A percentile compares a stretch with the other conserved stretches of the same genome.
phyloP scores from a whole-genome alignment of 2,888 invertebrate genomes.

The Stictocephala bisonia region DNA sequence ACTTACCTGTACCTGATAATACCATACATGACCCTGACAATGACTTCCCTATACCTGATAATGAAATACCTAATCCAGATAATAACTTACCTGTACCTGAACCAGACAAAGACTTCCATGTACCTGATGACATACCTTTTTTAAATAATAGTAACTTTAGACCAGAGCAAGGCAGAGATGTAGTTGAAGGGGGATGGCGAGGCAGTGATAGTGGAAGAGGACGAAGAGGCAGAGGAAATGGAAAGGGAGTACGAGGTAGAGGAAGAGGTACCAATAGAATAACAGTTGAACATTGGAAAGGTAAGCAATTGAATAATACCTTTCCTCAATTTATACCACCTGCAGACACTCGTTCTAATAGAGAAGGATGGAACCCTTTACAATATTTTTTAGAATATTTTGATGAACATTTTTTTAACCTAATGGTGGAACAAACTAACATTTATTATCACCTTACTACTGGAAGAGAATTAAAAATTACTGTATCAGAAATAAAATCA shows the following conservation, averaged over 20 bases:
- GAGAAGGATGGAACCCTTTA: conserved; percentile 20
- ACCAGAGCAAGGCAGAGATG: too few relatives aligned
- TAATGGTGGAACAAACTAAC: conserved; percentile 29
- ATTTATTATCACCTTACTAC: conserved; percentile 21
- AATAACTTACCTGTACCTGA: conserved; percentile 6
- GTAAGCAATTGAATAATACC: neutral
- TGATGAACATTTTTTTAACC: conserved; percentile 4
- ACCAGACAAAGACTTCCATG: neutral
- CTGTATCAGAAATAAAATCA: conserved; percentile 21
- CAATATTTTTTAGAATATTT: conserved; percentile 9
- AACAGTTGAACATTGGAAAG: conserved; percentile 1
- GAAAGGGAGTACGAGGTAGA: neutral
- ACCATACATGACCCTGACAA: too few relatives aligned
- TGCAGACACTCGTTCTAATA: conserved; percentile 10
- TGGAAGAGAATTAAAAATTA: conserved; percentile 28
- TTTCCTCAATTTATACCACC: conserved; percentile 15
- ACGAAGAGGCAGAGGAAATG: conserved; percentile 53
- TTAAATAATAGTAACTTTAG: too few relatives aligned
- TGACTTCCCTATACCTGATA: too few relatives aligned
- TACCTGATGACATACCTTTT: neutral
- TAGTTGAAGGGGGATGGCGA: conserved; percentile 59
- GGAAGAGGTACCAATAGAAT: too few relatives aligned
- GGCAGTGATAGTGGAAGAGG: conserved; percentile 57
- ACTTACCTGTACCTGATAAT: too few relatives aligned
- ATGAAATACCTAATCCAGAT: neutral